phyloP scores from a whole-genome alignment of 2,888 invertebrate species.

The Agriopis leucophaearia region DNA sequence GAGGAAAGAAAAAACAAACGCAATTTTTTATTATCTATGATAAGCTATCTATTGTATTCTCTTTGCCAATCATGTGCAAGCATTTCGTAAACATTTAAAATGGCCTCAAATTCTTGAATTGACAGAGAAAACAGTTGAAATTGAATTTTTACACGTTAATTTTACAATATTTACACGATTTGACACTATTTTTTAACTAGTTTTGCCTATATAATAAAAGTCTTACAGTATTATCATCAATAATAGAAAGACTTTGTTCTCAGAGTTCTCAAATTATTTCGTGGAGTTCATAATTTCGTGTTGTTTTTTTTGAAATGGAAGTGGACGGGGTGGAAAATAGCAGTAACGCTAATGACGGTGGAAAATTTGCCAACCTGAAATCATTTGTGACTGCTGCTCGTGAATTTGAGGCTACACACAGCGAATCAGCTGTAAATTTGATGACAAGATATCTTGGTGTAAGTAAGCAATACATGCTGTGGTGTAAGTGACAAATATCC shows the following conservation, averaged over 20 bases:
- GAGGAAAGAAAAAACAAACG: too few relatives aligned
- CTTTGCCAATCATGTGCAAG: constrained; percentile 52
- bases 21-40: too few relatives aligned
- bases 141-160: constrained; percentile 62
- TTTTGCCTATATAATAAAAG: constrained; percentile 3
- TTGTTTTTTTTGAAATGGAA: constrained; percentile 64
- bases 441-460: constrained; percentile 85
- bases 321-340: constrained; percentile 72
- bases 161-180: constrained; percentile 42
- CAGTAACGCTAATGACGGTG: constrained; percentile 66
- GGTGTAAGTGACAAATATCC: not conserved
- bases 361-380: constrained; percentile 81
- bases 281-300: not conserved
- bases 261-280: not conserved
- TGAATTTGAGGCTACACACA: constrained; percentile 83
- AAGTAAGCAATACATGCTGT: constrained; percentile 48
- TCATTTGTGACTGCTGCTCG: constrained; percentile 83
- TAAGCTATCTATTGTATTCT: too few relatives aligned
- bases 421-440: constrained; percentile 81
- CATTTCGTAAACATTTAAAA: constrained; percentile 64
- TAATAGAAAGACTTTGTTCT: not conserved
- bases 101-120: constrained; percentile 46
- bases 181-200: constrained; percentile 35
- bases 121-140: constrained; percentile 77
- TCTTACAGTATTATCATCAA: not conserved